These are phyloP conservation scores for Doryteuthis pealeii DNA, from an alignment of 1,140 invertebrate genomes.

Conservation along the genomic window DNA sequence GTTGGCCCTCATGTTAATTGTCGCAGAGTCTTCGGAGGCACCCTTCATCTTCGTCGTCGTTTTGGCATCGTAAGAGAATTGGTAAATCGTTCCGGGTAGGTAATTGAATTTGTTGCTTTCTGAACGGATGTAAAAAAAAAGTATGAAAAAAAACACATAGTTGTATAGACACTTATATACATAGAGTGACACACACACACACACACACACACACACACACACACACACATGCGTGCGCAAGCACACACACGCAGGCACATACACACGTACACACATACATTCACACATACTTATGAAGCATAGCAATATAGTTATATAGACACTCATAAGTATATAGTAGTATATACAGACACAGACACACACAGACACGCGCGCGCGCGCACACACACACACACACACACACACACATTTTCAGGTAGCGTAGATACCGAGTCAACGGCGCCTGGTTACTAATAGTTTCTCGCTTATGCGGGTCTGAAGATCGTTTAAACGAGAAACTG, in stretches of 20 bases:
- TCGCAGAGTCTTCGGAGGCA: constrained; percentile 63
- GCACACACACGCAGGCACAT: background rate
- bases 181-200: background rate
- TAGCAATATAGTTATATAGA: too few species aligned
- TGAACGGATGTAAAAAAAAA: constrained; percentile 15
- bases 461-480: too few species aligned
- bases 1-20: constrained; percentile 63
- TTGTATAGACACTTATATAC: background rate
- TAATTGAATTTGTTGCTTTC: constrained; percentile 63
- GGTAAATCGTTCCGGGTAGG: constrained; percentile 67
- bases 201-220: background rate
- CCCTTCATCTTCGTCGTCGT: constrained; percentile 66
- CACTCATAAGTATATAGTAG: too few species aligned
- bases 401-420: too few species aligned
- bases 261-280: background rate
- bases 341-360: too few species aligned
- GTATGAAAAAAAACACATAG: background rate
- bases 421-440: too few species aligned
- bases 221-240: background rate
- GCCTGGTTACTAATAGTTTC: too few species aligned
- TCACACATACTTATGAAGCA: background rate
- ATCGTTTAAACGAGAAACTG: too few species aligned
- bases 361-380: too few species aligned
- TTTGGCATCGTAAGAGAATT: constrained; percentile 67
- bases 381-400: too few species aligned